Evolutionary conservation across 2,888 invertebrate genomes (phyloP), one percentile per base, ranked within the genome.

Genomic region (Perizoma flavofasciatum): DNA sequence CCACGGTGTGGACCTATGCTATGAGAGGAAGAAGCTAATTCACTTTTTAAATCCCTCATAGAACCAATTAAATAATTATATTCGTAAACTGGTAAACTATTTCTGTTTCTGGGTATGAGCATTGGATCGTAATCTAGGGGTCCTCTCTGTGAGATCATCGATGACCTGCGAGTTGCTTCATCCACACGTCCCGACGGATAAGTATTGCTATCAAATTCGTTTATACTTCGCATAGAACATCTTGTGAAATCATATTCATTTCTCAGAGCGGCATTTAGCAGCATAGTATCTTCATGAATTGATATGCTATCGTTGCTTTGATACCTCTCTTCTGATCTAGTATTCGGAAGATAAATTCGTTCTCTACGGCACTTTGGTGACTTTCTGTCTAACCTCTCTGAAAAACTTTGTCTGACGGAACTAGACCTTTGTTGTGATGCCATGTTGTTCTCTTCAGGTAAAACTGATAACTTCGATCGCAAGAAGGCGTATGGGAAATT

Each of bases 401-500:
- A 92, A 71, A 93, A 92, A 70, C 92, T 94, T 82, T 86, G 94
- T 76, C 87, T 91, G 62, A 85, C 90, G 74, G 82, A 88, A 79
- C 79, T 91, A 60, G 79, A 81, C 74, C 89, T 88, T 74, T 92
- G 91, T 72, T 92, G 91, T 39, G 86, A 92, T 46, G 93, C 77
- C 60, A 93, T 92, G 65, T 93, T 93, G 67, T 94, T 94, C 83
- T 96, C 96, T 85, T 96, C 96, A 1, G 96, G 96, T 65, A 96
- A 85, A 47, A 96, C 96, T 7, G 96, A 95, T 48, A 96, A 85
- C 68, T 95, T 95, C 0, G 96, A 96, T 61, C 96, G 93, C 34
- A 96, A 86, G 78, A 96, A 96, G 4, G 96, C 96, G 75, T 96
- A 96, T 0, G 96, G 96, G 71, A 96, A 96, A 72, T 94, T 95